These are phyloP conservation scores for Lophotis ruficrista DNA, from an alignment of 2,113 vertebrate species.

Conservation along the genomic window DNA sequence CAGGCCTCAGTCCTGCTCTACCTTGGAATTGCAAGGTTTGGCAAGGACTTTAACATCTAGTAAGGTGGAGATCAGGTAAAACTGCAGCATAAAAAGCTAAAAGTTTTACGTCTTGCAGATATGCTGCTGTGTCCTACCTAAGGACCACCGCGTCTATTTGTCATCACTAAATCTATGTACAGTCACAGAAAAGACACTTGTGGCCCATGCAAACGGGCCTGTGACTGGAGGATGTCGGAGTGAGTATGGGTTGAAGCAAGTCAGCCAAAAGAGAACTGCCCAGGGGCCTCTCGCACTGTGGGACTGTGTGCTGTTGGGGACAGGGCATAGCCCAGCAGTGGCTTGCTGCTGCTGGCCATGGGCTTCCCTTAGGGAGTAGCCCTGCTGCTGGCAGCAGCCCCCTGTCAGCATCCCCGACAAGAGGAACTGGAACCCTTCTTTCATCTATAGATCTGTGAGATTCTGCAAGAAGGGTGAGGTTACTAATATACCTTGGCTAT, in stretches of 20 bases:
- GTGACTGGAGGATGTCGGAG: background rate
- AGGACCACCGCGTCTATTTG: background rate
- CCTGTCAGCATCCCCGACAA: background rate
- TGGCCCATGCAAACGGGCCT: background rate
- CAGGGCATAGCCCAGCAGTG: background rate
- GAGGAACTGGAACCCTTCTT: background rate
- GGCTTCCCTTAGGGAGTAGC: background rate
- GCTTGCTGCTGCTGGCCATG: background rate
- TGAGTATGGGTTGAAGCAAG: background rate
- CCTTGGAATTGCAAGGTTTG: background rate
- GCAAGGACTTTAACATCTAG: background rate
- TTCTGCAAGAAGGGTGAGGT: background rate
- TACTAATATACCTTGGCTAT: background rate
- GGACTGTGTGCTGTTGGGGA: background rate
- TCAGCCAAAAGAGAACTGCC: background rate
- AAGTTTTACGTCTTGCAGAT: background rate
- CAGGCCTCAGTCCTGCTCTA: background rate
- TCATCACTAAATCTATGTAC: background rate
- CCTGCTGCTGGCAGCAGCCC: background rate
- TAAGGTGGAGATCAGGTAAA: background rate
- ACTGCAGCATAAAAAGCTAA: background rate
- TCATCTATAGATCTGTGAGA: background rate
- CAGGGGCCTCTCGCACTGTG: background rate
- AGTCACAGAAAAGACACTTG: background rate
- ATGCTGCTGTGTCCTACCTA: accelerated